Conservation (phyloP, 2,888 invertebrate species). For the Apodemia duryi region DNA sequence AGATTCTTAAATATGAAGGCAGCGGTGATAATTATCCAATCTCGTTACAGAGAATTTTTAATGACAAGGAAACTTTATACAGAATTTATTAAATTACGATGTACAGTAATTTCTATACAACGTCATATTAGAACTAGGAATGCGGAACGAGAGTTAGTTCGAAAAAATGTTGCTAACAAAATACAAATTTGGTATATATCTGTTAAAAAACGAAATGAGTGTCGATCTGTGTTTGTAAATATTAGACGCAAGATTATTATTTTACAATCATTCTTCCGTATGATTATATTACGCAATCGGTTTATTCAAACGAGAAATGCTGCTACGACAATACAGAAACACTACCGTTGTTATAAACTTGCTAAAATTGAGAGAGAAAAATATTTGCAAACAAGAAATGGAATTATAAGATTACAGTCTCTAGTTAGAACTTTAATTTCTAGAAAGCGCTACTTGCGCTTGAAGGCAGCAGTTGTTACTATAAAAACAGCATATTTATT, state of each 20-base stretch:
- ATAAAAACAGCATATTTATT: constrained; percentile 63
- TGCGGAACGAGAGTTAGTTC: constrained; percentile 34
- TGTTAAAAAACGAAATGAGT: constrained; percentile 41
- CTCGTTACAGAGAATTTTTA: constrained; percentile 46
- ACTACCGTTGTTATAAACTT: constrained; percentile 47
- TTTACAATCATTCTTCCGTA: constrained; percentile 59
- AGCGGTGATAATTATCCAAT: constrained; percentile 59
- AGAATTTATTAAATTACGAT: constrained; percentile 44
- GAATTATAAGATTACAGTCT: constrained; percentile 42
- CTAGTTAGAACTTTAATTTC: constrained; percentile 45
- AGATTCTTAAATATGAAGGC: constrained; percentile 46
- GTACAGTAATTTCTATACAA: constrained; percentile 51
- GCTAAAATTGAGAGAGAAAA: constrained; percentile 37
- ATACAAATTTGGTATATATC: constrained; percentile 63
- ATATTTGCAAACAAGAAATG: constrained; percentile 33
- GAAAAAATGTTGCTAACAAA: constrained; percentile 41
- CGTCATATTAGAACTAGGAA: constrained; percentile 49
- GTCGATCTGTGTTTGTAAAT: constrained; percentile 43
- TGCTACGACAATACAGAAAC: constrained; percentile 44
- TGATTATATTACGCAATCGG: constrained; percentile 44
- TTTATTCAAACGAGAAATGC: constrained; percentile 39
- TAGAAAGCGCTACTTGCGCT: constrained; percentile 45
- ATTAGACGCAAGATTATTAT: constrained; percentile 44
- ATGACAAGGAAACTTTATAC: constrained; percentile 40
- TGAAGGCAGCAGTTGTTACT: constrained; percentile 42